A percentile compares a stretch with the other conserved stretches of the same genome.
These are phyloP conservation scores for Chelonoidis abingdonii DNA, from an alignment of 2,113 vertebrate genomes.

Conservation along the genomic window DNA sequence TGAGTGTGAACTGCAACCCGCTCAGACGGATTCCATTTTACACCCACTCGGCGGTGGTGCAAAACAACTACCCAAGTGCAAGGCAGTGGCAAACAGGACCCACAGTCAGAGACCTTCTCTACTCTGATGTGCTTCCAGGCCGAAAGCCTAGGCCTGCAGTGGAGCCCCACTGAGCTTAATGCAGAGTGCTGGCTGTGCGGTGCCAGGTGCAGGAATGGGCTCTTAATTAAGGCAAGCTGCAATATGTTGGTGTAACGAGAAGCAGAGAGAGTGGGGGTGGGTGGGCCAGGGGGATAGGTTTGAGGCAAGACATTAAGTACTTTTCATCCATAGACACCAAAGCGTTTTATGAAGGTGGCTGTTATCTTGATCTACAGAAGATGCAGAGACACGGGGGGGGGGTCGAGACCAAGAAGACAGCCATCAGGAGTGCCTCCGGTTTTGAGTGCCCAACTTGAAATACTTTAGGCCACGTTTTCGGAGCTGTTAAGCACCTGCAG, in stretches of 20 bases:
- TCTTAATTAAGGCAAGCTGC: too few species aligned
- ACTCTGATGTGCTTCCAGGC: neutral
- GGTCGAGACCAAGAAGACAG: too few species aligned
- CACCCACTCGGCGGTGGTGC: neutral
- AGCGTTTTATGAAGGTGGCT: neutral
- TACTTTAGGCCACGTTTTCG: conserved; percentile 27
- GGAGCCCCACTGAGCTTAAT: too few species aligned
- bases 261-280: too few species aligned
- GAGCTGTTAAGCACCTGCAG: neutral
- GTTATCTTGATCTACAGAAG: too few species aligned
- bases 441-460: conserved; percentile 18
- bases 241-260: too few species aligned
- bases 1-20: neutral
- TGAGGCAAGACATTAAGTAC: neutral
- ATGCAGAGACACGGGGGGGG: too few species aligned
- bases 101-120: neutral
- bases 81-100: neutral
- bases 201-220: too few species aligned
- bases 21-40: neutral
- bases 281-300: neutral
- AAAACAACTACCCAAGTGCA: neutral
- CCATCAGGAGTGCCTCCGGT: neutral
- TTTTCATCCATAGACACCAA: conserved; percentile 16
- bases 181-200: too few species aligned
- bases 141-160: neutral